phyloP scores from a whole-genome alignment of 2,797 vertebrate species.

The Pseudochirops corinnae region DNA sequence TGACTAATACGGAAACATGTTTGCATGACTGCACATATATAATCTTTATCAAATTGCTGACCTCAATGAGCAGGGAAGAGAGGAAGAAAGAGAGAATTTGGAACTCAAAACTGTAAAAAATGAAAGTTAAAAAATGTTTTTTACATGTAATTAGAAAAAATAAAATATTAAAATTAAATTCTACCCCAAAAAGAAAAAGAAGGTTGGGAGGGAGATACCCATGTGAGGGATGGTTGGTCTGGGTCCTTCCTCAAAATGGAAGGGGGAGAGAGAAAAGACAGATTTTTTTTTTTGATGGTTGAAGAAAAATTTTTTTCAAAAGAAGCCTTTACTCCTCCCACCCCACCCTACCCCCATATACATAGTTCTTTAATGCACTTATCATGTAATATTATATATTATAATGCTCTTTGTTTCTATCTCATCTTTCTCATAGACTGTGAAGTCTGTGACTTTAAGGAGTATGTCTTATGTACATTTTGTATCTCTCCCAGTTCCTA shows the following conservation, averaged over 20 bases:
- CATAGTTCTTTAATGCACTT: not conserved
- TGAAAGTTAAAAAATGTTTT: not conserved
- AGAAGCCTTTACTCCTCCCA: not conserved
- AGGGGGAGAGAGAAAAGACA: not conserved
- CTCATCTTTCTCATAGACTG: not conserved
- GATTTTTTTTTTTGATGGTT: not conserved
- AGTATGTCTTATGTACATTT: not conserved
- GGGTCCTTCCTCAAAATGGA: not conserved
- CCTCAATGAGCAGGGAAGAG: not conserved
- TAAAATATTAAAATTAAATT: not conserved
- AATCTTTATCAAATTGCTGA: not conserved
- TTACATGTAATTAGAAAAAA: not conserved
- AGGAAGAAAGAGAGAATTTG: not conserved
- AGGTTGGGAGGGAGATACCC: not conserved
- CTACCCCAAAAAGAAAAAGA: not conserved
- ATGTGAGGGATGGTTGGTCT: not conserved
- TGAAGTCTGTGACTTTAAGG: not conserved
- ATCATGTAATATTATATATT: not conserved
- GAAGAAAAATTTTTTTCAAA: not conserved
- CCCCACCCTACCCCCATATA: not conserved
- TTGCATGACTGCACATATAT: not conserved
- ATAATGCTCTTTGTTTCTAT: not conserved
- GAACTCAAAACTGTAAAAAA: not conserved
- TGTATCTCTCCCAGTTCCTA: not conserved
- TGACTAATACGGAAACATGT: not conserved